Conservation (phyloP, 2,888 invertebrate genomes). For the Caenorhabditis sp. region DNA sequence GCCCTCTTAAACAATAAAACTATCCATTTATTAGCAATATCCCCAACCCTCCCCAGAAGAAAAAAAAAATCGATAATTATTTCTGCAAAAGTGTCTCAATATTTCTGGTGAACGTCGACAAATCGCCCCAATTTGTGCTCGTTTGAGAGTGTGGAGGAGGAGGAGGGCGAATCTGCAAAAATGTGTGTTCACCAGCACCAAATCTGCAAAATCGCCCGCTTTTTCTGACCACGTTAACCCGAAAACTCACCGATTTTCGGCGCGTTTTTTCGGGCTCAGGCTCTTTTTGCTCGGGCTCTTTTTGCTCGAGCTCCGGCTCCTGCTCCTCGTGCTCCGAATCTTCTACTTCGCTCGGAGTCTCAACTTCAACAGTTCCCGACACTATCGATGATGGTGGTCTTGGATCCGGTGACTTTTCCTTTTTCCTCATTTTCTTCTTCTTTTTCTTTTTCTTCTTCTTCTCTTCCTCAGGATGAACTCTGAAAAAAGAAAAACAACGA, state of each 20-base stretch:
- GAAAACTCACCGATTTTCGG: slow-evolving; percentile 19
- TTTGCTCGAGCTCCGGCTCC: background rate
- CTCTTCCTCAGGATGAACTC: background rate
- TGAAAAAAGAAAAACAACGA: background rate
- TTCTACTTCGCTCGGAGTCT: slow-evolving; percentile 30
- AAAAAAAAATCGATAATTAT: background rate
- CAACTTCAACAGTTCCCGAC: slow-evolving; percentile 21
- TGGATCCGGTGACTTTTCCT: slow-evolving; percentile 9
- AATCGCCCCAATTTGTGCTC: slow-evolving; percentile 42
- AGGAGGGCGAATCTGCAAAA: background rate
- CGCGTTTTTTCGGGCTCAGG: slow-evolving; percentile 17
- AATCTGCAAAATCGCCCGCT: background rate
- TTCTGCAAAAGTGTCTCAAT: slow-evolving; percentile 40
- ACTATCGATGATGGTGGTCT: background rate
- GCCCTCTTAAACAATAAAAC: background rate
- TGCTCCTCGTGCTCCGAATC: slow-evolving; percentile 29
- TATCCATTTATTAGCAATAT: background rate
- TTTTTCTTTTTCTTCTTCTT: slow-evolving; percentile 11
- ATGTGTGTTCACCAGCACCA: slow-evolving; percentile 1
- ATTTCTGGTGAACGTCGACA: slow-evolving; percentile 46
- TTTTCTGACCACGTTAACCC: no score
- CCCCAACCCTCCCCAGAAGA: background rate
- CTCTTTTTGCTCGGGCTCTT: slow-evolving; percentile 17
- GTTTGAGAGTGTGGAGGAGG: no score
- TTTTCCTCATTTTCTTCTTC: slow-evolving; percentile 10